These are phyloP conservation scores for Columba janthina DNA, from an alignment of 2,113 vertebrate genomes.

Conservation along the genomic window DNA sequence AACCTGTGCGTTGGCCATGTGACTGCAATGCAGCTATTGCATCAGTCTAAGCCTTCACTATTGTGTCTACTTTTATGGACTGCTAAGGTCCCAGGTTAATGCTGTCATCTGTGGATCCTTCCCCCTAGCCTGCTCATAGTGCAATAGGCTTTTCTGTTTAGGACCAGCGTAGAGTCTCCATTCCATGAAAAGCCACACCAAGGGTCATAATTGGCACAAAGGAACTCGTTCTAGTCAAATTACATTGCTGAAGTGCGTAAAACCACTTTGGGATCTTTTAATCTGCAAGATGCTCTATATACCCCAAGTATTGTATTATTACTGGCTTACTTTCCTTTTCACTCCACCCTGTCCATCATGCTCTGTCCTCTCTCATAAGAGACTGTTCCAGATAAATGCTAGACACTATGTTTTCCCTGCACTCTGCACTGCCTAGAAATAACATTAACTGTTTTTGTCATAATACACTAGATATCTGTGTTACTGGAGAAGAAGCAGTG, in stretches of 20 bases:
- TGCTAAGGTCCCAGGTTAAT: background rate
- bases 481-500: conserved; percentile 13
- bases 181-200: background rate
- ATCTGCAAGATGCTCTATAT: background rate
- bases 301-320: background rate
- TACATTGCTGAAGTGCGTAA: background rate
- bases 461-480: background rate
- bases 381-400: background rate
- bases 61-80: background rate
- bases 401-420: background rate
- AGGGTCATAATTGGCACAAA: background rate
- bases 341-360: background rate
- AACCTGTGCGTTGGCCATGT: background rate
- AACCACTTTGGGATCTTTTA: background rate
- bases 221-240: background rate
- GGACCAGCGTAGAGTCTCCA: background rate
- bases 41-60: background rate
- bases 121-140: background rate
- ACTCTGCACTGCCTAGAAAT: background rate
- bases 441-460: background rate
- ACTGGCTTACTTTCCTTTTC: background rate
- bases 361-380: background rate
- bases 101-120: background rate
- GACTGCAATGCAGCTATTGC: background rate
- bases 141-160: background rate